These are phyloP conservation scores for Melanaphis sacchari DNA, from an alignment of 1,140 invertebrate species.

Conservation along the genomic window DNA sequence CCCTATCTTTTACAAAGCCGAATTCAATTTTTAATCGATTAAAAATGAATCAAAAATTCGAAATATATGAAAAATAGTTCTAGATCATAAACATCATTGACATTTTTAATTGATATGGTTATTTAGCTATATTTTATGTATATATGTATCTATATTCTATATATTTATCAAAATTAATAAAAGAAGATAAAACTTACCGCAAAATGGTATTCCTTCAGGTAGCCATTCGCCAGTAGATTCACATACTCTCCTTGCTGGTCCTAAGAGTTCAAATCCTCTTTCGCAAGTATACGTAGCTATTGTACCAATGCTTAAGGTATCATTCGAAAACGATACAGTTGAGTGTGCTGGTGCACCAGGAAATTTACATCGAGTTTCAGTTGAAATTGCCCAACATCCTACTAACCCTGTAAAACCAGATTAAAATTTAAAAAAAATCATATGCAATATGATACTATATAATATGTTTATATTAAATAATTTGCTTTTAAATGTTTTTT, in stretches of 20 bases:
- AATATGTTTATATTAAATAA: too few relatives aligned
- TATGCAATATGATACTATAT: too few relatives aligned
- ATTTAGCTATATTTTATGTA: neutral
- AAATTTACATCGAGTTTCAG: conserved; percentile 73
- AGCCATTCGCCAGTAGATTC: conserved; percentile 79
- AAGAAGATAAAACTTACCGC: conserved; percentile 76
- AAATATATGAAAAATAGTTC: neutral
- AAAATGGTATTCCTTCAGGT: conserved; percentile 93
- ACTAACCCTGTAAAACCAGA: conserved; percentile 16
- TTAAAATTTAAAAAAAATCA: neutral
- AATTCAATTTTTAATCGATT: neutral
- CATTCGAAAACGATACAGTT: conserved; percentile 78
- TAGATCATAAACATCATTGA: neutral
- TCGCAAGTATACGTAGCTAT: conserved; percentile 89
- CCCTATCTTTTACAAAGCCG: neutral
- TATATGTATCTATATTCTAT: neutral
- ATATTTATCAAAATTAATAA: conserved; percentile 23
- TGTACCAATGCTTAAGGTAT: conserved; percentile 71
- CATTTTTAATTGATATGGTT: neutral
- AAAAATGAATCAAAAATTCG: conserved; percentile 18
- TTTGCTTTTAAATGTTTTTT: too few relatives aligned
- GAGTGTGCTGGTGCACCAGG: conserved; percentile 93
- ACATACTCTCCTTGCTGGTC: conserved; percentile 81
- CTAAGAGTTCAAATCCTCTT: conserved; percentile 87
- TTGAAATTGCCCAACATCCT: conserved; percentile 53